These are phyloP conservation scores for Megaceryle alcyon DNA, from an alignment of 2,797 vertebrate genomes.

Conservation along the genomic window DNA sequence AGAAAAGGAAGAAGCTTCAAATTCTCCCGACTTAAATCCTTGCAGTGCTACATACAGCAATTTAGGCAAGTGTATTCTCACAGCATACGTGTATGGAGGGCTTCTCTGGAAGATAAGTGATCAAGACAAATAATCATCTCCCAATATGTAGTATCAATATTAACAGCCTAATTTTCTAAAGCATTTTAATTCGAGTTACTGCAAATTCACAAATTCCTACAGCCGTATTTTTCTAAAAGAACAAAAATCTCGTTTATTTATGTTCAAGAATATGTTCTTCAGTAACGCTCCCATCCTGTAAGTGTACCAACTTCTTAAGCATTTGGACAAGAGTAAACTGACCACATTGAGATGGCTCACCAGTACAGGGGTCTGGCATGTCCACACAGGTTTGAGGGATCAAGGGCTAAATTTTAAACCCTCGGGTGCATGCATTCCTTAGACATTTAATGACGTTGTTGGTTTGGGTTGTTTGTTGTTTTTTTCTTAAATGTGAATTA, in stretches of 20 bases:
- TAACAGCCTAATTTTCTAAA: neutral
- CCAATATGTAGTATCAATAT: neutral
- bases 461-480: neutral
- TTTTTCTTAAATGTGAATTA: neutral
- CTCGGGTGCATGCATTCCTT: neutral
- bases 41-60: slow-evolving; percentile 97
- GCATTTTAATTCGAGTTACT: neutral
- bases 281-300: neutral
- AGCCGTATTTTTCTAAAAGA: neutral
- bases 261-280: neutral
- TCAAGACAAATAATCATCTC: neutral
- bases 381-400: neutral
- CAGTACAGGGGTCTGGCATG: neutral
- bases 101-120: neutral
- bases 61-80: slow-evolving; percentile 83
- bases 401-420: neutral
- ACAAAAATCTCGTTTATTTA: neutral
- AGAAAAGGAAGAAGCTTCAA: slow-evolving; percentile 82
- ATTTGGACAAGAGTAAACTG: neutral
- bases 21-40: slow-evolving; percentile 83
- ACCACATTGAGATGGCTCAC: neutral
- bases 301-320: neutral
- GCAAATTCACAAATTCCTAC: neutral
- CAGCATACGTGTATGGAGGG: neutral
- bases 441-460: neutral